These are phyloP conservation scores for Puffinus mauretanicus DNA, from an alignment of 2,113 vertebrate species.

Conservation along the genomic window DNA sequence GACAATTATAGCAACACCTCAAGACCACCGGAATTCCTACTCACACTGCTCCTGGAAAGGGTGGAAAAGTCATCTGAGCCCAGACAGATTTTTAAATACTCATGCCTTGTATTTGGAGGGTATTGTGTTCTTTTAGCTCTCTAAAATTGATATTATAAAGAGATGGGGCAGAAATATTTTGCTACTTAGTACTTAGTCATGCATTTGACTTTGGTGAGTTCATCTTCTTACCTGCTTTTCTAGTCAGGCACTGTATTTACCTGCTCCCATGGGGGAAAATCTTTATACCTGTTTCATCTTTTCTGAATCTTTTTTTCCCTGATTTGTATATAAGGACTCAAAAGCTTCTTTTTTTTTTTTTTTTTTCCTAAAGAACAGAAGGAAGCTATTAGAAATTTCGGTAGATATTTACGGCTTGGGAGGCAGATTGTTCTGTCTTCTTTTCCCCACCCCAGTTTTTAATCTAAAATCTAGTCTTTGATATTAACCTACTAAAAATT, in stretches of 20 bases:
- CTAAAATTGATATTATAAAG: not conserved
- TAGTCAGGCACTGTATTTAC: not conserved
- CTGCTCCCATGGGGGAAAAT: not conserved
- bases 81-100: not conserved
- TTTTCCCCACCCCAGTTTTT: not conserved
- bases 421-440: not conserved
- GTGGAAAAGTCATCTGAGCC: not conserved
- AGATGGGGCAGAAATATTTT: not conserved
- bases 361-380: not conserved
- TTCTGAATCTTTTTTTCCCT: not conserved
- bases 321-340: not conserved
- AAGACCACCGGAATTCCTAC: not conserved
- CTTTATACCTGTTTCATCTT: not conserved
- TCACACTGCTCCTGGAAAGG: not conserved
- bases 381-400: not conserved
- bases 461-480: not conserved
- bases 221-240: not conserved
- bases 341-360: not conserved
- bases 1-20: not conserved
- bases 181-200: not conserved
- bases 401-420: not conserved
- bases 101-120: not conserved
- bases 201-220: not conserved
- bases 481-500: not conserved
- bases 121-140: not conserved